Conservation (phyloP, 2,113 vertebrate species). For the Ammospiza caudacuta region DNA sequence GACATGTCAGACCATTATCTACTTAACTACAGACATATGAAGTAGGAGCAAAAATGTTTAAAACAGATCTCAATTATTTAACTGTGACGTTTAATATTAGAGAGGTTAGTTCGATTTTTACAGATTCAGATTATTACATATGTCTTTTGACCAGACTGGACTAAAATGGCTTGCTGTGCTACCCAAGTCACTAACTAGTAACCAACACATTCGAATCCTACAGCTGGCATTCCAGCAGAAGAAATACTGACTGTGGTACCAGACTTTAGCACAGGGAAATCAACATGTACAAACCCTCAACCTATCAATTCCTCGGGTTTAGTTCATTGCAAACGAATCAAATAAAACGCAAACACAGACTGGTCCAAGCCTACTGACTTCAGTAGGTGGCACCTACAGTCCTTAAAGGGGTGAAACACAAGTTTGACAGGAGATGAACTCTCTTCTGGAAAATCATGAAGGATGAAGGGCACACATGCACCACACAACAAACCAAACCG, state of each 20-base stretch:
- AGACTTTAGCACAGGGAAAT: background rate
- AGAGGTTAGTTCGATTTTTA: background rate
- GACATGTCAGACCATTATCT: background rate
- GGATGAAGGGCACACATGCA: fast-evolving
- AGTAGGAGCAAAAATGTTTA: background rate
- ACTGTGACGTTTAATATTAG: background rate
- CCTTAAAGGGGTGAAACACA: too few relatives aligned
- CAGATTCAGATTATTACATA: background rate
- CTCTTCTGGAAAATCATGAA: fast-evolving
- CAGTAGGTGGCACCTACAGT: background rate
- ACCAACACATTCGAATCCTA: background rate
- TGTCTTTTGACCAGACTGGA: background rate
- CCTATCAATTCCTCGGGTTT: too few relatives aligned
- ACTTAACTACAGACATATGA: background rate
- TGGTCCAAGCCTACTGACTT: background rate
- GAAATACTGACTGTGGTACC: background rate
- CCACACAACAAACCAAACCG: fast-evolving
- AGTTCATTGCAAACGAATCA: background rate
- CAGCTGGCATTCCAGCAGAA: background rate
- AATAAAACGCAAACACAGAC: background rate
- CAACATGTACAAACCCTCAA: background rate
- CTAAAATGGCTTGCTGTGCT: background rate
- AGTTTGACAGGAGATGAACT: fast-evolving
- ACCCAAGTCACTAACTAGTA: background rate
- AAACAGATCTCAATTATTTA: background rate